Evolutionary conservation across 2,797 vertebrate genomes (phyloP).

Genomic region (Microhierax caerulescens): DNA sequence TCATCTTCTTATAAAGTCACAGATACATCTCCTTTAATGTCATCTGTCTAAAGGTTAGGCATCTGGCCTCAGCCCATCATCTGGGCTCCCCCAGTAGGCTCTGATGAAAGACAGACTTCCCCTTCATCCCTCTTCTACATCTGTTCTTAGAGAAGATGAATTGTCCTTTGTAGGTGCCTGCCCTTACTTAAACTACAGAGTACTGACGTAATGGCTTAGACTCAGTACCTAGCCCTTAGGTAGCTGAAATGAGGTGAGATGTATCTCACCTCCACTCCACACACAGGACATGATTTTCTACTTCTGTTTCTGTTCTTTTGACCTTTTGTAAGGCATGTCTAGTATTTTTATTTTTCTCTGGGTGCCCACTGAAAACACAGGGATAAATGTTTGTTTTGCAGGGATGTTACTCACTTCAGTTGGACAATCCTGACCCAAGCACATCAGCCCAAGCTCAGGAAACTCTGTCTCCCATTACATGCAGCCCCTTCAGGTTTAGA

Average conservation of each 20-base stretch:
- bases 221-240: not conserved
- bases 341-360: not conserved
- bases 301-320: not conserved
- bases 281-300: not conserved
- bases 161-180: not conserved
- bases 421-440: not conserved
- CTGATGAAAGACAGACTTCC: slow-evolving; percentile 61
- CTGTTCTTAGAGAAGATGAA: slow-evolving; percentile 30
- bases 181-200: not conserved
- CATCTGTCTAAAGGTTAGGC: slow-evolving; percentile 36
- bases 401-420: not conserved
- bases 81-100: not conserved
- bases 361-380: not conserved
- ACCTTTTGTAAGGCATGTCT: not conserved
- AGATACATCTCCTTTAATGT: slow-evolving; percentile 50
- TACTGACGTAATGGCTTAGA: not conserved
- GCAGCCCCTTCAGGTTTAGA: not conserved
- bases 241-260: not conserved
- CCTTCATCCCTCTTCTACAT: slow-evolving; percentile 1
- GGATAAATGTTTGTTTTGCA: not conserved
- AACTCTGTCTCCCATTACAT: not conserved
- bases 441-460: not conserved
- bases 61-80: slow-evolving; percentile 38
- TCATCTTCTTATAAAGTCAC: slow-evolving; percentile 55
- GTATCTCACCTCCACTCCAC: not conserved